These are phyloP conservation scores for Vombatus ursinus DNA, from an alignment of 2,113 vertebrate genomes.

Conservation along the genomic window DNA sequence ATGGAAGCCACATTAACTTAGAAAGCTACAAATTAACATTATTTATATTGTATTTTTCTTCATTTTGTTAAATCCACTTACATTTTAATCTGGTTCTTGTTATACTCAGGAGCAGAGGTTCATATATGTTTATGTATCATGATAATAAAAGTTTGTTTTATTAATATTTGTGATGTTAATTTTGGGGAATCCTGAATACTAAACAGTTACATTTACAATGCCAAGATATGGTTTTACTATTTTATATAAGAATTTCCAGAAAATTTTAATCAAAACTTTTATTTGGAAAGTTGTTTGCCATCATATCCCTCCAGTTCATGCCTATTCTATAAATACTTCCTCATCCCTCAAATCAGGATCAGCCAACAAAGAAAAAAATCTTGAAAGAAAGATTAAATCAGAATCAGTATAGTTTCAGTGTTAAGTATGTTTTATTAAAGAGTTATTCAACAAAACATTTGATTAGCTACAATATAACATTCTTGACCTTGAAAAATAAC, in stretches of 20 bases:
- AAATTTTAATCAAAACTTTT: background rate
- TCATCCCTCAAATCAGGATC: background rate
- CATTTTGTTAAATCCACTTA: background rate
- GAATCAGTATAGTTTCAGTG: background rate
- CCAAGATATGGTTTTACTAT: background rate
- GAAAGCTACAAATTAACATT: background rate
- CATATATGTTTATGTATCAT: background rate
- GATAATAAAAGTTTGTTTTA: background rate
- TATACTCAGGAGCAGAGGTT: background rate
- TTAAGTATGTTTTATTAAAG: background rate
- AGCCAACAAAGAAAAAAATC: background rate
- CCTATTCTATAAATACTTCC: background rate
- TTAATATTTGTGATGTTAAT: background rate
- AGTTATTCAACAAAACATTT: background rate
- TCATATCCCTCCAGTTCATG: background rate
- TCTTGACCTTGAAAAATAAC: background rate
- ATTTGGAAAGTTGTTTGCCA: background rate
- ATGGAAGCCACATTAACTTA: background rate
- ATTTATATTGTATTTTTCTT: background rate
- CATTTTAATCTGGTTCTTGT: background rate
- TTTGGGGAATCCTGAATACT: background rate
- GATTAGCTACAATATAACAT: background rate
- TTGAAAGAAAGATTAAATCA: background rate
- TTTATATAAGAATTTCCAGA: background rate
- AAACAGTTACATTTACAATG: background rate